phyloP scores from a whole-genome alignment of 2,113 vertebrate genomes.

The Felis catus region F.catus_Fca126_mat1.0 CM031427.1:21378501-21379000 shows the following conservation, averaged over 20 bases:
- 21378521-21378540: not conserved
- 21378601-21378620: not conserved
- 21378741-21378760: accelerated
- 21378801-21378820: not conserved
- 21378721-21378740: accelerated
- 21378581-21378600: not conserved
- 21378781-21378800: not conserved
- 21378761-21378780: not conserved
- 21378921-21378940: not conserved
- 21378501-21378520: not conserved
- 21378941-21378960: not conserved
- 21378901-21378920: not conserved
- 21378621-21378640: not conserved
- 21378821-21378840: not conserved
- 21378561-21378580: not conserved
- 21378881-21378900: not conserved
- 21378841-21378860: not conserved
- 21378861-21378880: not conserved
- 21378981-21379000: not conserved
- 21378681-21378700: not conserved
- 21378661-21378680: not conserved
- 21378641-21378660: not conserved
- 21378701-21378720: not conserved
- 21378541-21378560: not conserved
- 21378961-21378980: not conserved